phyloP scores from a whole-genome alignment of 2,797 vertebrate genomes.

The Mormyrus hasselquistii region DNA sequence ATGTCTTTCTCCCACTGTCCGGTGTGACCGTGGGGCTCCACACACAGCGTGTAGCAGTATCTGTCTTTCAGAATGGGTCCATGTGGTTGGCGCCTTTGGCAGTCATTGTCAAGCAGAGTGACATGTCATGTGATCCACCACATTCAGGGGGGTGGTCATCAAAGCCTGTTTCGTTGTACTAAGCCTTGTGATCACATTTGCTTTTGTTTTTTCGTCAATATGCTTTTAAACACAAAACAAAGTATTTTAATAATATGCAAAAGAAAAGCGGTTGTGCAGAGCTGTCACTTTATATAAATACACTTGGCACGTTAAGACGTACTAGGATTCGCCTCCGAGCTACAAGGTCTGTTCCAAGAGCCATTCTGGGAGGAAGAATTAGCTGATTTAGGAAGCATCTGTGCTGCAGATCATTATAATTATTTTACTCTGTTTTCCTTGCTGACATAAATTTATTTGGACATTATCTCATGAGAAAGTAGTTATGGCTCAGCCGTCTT shows the following conservation, averaged over 20 bases:
- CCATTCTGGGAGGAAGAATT: conserved; percentile 54
- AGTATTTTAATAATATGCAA: conserved; percentile 32
- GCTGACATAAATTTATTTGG: conserved; percentile 56
- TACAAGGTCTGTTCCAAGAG: conserved; percentile 51
- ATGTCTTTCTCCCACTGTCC: not conserved
- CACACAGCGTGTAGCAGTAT: not conserved
- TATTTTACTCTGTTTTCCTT: conserved; percentile 54
- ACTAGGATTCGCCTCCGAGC: conserved; percentile 50
- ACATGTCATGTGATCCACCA: not conserved
- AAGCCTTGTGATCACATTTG: not conserved
- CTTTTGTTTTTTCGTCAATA: conserved; percentile 1
- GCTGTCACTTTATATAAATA: conserved; percentile 59
- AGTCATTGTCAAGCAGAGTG: not conserved
- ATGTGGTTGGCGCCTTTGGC: not conserved
- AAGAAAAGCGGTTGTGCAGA: conserved; percentile 43
- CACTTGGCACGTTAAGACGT: conserved; percentile 45
- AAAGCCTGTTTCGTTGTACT: not conserved
- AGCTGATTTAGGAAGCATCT: conserved; percentile 57
- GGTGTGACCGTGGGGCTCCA: not conserved
- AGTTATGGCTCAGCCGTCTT: conserved; percentile 35
- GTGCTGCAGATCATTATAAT: conserved; percentile 59
- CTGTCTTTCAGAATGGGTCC: not conserved
- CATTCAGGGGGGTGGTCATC: not conserved
- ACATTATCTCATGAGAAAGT: conserved; percentile 57
- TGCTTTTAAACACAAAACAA: conserved; percentile 11